These are phyloP conservation scores for Solenopsis fugax DNA, from an alignment of 1,140 invertebrate species.

Conservation along the genomic window DNA sequence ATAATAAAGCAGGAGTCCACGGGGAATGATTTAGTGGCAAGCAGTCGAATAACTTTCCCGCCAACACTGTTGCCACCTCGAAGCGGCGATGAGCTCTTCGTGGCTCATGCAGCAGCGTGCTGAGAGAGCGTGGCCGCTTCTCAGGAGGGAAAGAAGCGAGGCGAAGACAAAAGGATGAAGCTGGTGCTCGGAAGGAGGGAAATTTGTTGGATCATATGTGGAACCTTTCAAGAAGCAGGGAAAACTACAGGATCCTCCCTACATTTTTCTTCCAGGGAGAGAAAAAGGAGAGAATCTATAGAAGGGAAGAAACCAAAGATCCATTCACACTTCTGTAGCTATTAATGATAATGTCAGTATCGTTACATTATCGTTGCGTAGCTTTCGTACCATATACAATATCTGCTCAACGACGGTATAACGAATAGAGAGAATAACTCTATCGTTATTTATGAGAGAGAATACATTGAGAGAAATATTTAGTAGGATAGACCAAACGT, in stretches of 20 bases:
- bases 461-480: no score
- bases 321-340: not conserved
- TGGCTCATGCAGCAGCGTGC: slow-evolving; percentile 24
- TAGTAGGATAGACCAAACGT: no score
- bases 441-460: no score
- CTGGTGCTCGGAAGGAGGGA: slow-evolving; percentile 35
- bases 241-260: not conserved
- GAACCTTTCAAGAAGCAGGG: slow-evolving; percentile 9
- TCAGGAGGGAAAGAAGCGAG: not conserved
- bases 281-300: not conserved
- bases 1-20: slow-evolving; percentile 84
- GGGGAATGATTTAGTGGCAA: slow-evolving; percentile 83
- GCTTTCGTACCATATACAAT: no score
- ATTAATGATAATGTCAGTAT: no score
- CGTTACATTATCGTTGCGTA: no score
- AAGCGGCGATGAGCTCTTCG: slow-evolving; percentile 74
- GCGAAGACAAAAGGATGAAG: slow-evolving; percentile 12
- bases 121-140: slow-evolving; percentile 7
- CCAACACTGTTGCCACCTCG: slow-evolving; percentile 84
- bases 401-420: no score
- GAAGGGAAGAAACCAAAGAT: not conserved
- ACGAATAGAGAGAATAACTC: no score
- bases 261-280: not conserved
- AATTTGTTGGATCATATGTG: slow-evolving; percentile 38
- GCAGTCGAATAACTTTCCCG: slow-evolving; percentile 83